phyloP scores from a whole-genome alignment of 2,797 vertebrate species.

The Gymnothorax javanicus region DNA sequence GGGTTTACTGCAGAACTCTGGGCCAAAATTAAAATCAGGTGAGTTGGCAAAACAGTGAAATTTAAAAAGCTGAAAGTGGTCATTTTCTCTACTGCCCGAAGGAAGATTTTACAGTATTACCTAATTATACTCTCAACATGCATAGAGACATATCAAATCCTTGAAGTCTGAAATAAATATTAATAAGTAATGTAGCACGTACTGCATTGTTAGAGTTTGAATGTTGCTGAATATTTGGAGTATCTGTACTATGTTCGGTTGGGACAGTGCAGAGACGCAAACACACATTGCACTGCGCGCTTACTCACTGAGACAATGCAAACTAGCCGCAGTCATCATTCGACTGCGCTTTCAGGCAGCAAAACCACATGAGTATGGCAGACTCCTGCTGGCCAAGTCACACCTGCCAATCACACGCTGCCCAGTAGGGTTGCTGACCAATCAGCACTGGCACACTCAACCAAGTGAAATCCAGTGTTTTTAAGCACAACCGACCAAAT shows the following conservation, averaged over 20 bases:
- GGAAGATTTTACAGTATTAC: not conserved
- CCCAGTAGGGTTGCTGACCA: not conserved
- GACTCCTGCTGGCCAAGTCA: not conserved
- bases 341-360: no score
- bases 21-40: not conserved
- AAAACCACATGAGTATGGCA: not conserved
- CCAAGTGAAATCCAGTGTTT: not conserved
- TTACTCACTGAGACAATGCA: no score
- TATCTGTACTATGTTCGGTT: not conserved
- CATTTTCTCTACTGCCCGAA: not conserved
- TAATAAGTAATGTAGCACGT: not conserved
- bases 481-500: not conserved
- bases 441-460: slow-evolving; percentile 15
- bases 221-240: not conserved
- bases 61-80: not conserved
- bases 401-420: not conserved
- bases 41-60: not conserved
- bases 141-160: no score
- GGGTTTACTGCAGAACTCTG: slow-evolving; percentile 24
- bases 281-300: not conserved
- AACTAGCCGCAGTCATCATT: not conserved
- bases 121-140: not conserved
- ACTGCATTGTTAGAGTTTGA: not conserved
- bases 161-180: not conserved
- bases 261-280: not conserved